These are phyloP conservation scores for Strigops habroptila DNA, from an alignment of 2,113 vertebrate species.

Conservation along the genomic window DNA sequence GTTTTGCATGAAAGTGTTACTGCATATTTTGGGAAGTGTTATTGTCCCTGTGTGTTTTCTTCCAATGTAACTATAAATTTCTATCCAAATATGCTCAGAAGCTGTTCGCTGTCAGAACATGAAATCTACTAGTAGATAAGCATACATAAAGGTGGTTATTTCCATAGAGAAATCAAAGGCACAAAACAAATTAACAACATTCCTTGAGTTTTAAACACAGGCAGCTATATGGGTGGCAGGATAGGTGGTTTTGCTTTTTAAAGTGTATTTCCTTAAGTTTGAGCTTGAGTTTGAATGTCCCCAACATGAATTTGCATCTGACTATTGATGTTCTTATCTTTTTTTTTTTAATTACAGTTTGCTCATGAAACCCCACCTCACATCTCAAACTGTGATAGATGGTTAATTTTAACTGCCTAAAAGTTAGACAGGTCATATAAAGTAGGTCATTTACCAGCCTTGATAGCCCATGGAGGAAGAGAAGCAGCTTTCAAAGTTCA, in stretches of 20 bases:
- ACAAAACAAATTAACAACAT: conserved; percentile 37
- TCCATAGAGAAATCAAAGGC: conserved; percentile 51
- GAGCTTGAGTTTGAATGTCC: conserved; percentile 19
- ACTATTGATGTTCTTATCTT: neutral
- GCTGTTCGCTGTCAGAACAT: conserved; percentile 50
- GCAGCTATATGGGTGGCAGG: conserved; percentile 43
- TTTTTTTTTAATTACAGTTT: neutral
- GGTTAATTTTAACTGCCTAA: neutral
- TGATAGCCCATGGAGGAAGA: neutral
- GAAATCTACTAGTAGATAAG: conserved; percentile 43
- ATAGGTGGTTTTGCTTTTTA: neutral
- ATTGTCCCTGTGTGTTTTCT: conserved; percentile 44
- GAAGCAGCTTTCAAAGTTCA: neutral
- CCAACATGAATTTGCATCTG: neutral
- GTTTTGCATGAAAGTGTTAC: conserved; percentile 31
- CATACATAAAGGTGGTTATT: conserved; percentile 44
- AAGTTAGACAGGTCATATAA: neutral
- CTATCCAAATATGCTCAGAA: conserved; percentile 39
- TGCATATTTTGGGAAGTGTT: conserved; percentile 38
- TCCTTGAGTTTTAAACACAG: conserved; percentile 48
- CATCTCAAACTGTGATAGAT: neutral
- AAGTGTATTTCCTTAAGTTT: neutral
- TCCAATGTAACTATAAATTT: conserved; percentile 48
- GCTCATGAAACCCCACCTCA: neutral
- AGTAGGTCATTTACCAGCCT: neutral